Evolutionary conservation across 1,140 invertebrate species (phyloP).

Genomic region (Trichonephila inaurata): DNA sequence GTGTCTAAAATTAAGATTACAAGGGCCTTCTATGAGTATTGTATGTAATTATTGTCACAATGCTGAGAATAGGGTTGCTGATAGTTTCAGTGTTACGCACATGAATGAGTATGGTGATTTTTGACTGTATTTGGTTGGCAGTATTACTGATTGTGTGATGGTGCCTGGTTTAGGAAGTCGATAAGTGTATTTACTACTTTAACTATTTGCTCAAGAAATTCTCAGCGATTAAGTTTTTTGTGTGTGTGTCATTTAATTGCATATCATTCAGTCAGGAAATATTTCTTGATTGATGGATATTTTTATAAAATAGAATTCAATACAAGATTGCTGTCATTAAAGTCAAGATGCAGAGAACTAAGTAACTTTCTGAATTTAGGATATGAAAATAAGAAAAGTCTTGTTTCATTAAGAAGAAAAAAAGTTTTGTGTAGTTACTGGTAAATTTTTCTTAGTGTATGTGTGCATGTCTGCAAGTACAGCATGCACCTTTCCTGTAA

Average conservation of each 20-base stretch:
- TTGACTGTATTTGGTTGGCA: not conserved
- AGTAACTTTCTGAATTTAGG: not conserved
- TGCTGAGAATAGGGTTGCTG: not conserved
- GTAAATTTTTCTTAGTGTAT: not conserved
- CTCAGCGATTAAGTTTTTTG: not conserved
- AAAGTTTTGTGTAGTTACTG: not conserved
- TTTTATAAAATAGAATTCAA: not conserved
- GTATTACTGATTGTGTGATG: not conserved
- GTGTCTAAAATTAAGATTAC: constrained; percentile 4
- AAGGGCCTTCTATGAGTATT: constrained; percentile 4
- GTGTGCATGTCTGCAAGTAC: no score
- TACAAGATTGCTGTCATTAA: not conserved
- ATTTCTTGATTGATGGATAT: not conserved
- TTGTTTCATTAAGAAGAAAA: not conserved
- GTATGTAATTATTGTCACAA: not conserved
- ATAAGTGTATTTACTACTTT: not conserved
- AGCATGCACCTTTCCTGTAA: not conserved
- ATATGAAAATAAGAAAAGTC: not conserved
- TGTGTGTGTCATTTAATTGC: constrained; percentile 9
- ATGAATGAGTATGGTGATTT: not conserved
- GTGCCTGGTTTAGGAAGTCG: constrained; percentile 1
- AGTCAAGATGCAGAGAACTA: not conserved
- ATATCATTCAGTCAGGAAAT: not conserved
- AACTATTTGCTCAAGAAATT: constrained; percentile 24
- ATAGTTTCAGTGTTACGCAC: not conserved